Conservation (phyloP, 1,140 invertebrate genomes). For the Plutomurus gul region DNA sequence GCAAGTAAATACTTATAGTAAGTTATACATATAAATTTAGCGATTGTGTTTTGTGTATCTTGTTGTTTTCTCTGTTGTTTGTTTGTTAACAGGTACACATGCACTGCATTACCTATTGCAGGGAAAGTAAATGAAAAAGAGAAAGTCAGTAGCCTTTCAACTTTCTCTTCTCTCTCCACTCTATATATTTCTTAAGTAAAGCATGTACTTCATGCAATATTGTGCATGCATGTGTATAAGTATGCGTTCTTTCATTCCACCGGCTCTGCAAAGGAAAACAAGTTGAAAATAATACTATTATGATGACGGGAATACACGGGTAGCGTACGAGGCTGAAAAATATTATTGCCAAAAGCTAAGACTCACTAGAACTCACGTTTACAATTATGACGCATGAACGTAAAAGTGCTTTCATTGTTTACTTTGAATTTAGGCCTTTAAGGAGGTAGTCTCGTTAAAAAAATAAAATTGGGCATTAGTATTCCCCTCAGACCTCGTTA, state of each 20-base stretch:
- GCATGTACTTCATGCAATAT: too few species aligned
- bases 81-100: too few species aligned
- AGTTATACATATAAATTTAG: not conserved
- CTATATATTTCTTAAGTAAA: too few species aligned
- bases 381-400: conserved; percentile 26
- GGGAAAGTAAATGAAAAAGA: not conserved
- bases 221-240: not conserved
- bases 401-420: conserved; percentile 28
- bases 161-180: too few species aligned
- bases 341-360: conserved; percentile 11
- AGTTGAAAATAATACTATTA: too few species aligned
- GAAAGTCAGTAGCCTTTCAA: not conserved
- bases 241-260: not conserved
- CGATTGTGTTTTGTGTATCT: not conserved
- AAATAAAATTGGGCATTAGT: conserved; percentile 30
- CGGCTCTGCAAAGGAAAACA: not conserved
- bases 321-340: not conserved
- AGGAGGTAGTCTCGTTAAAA: conserved; percentile 15
- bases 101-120: not conserved
- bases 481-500: conserved; percentile 19
- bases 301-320: not conserved
- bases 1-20: too few species aligned
- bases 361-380: not conserved
- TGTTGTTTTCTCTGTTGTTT: not conserved
- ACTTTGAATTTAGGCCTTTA: conserved; percentile 15